Evolutionary conservation across 2,113 vertebrate genomes (phyloP), one percentile per base, ranked within the genome.

Genomic region (Amazona guildingii): DNA sequence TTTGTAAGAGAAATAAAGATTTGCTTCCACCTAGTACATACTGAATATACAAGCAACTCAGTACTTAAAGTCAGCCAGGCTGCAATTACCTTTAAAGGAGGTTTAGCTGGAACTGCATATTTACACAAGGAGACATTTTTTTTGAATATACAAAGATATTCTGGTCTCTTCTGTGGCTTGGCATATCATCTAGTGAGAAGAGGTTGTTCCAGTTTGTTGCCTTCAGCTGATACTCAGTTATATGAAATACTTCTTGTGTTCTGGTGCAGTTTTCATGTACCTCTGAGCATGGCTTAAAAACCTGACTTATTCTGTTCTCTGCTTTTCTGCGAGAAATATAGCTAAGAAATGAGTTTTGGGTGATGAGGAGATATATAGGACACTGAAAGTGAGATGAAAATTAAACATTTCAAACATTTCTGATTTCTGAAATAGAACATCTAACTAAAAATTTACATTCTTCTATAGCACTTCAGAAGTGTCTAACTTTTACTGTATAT

Each of bases 381-480:
- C 61, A 73, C 13, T 57, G 57, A 64, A 86, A 55, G 67, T 52
- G 48, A 70, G 39, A 79, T 84, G 77, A 86, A 86, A 92, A 90
- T 73, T 41, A 89, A 95, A 73, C 62, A 13, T 13, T 83, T 92
- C 66, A 85, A 95, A 79, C 68, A 13, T 13, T 85, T 92, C 69
- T 95, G 54, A 67, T 87, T 93, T 90, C 43, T 76, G 48, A 94
- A 88, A 89, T 16, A 61, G 48, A 95, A 68, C 17, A 70, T 57
- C 17, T 75, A 90, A 94, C 33, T 55, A 43, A 69, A 86, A 67
- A 93, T 92, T 80, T 95, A 7, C 52, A 74, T 62, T 88, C 73
- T 66, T 83, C 29, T 74, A 7, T 11, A 73, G 68, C 12, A 51
- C 27, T 92, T 86, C 76, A 90, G 41, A 69, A 19, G 10, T 72